These are phyloP conservation scores for Erythrolamprus reginae DNA, from an alignment of 2,113 vertebrate species.

Conservation along the genomic window DNA sequence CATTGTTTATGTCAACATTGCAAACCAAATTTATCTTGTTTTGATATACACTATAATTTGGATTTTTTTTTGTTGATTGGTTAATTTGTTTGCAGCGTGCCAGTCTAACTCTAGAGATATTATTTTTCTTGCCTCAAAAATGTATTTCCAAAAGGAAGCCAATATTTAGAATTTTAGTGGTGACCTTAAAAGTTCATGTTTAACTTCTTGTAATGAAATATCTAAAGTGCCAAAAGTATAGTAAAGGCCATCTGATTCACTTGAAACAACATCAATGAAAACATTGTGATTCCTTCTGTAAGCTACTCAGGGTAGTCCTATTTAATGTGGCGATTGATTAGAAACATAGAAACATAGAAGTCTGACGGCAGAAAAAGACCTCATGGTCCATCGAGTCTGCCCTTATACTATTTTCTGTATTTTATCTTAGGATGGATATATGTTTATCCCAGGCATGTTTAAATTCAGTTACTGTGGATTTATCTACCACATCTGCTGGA, in stretches of 20 bases:
- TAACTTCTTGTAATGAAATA: background rate
- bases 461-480: too few species aligned
- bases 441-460: too few species aligned
- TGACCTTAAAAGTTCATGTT: constrained; percentile 28
- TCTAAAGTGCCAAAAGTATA: background rate
- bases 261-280: background rate
- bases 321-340: too few species aligned
- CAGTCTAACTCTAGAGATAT: constrained; percentile 44
- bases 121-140: constrained; percentile 35
- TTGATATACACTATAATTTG: constrained; percentile 14
- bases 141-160: constrained; percentile 44
- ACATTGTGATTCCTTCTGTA: background rate
- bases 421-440: too few species aligned
- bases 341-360: too few species aligned
- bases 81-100: constrained; percentile 26
- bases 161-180: constrained; percentile 32
- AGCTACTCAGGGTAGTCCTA: background rate
- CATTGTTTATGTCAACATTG: constrained; percentile 36
- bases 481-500: too few species aligned
- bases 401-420: too few species aligned
- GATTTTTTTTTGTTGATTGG: background rate
- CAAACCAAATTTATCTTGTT: constrained; percentile 18
- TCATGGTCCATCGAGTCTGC: too few species aligned
- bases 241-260: background rate
- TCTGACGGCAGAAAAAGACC: too few species aligned